Evolutionary conservation across 1,140 invertebrate species (phyloP), one percentile per base, ranked within the genome.

Genomic region (Zophobas morio): DNA sequence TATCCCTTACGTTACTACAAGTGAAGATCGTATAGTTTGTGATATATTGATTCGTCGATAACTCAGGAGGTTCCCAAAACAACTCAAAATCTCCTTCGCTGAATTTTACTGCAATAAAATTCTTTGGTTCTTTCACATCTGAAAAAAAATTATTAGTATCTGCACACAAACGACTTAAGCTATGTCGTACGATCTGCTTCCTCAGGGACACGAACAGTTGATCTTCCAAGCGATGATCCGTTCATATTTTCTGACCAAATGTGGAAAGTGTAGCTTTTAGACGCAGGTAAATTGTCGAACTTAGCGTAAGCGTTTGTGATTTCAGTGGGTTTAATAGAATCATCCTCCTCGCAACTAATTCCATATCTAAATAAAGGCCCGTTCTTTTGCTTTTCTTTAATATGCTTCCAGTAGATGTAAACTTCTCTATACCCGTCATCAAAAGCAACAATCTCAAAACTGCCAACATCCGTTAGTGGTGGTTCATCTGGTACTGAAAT

Each of bases 11-110:
- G 70, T 88, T 89, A 54, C 88, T 88, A 84, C 94, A 94, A 91
- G 92, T 94, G 83, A 94, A 95, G 36, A 95, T 88, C 1, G 94
- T 94, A 77, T 93, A 95, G 82, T 88, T 89, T 0, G 39, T 86
- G 42, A 90, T 85, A 77, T 86, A 86, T 20, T 81, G 71, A 2
- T 42, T 54, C 4, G 82, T 76, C 51, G 42, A 46, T 32, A 76
- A 63, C 49, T 89, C 84, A 49, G 90, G 89, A 39, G 87, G 86
- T 71, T 90, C 89, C 94, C 94, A 95, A 37, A 92, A 92, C 20
- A 94, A 85, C 82, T 93, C 91, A 85, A 93, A 94, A 1, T 89
- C 86, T 36, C 91, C 91, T 82, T 89, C 88, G 49, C 90, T 89
- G 84, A 91, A 92, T 71, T 90, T 90, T 8, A 93, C 91, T 84